A percentile compares a stretch with the other conserved stretches of the same genome.
These are phyloP conservation scores for Burhinus bistriatus DNA, from an alignment of 2,113 vertebrate species.

Conservation along the genomic window DNA sequence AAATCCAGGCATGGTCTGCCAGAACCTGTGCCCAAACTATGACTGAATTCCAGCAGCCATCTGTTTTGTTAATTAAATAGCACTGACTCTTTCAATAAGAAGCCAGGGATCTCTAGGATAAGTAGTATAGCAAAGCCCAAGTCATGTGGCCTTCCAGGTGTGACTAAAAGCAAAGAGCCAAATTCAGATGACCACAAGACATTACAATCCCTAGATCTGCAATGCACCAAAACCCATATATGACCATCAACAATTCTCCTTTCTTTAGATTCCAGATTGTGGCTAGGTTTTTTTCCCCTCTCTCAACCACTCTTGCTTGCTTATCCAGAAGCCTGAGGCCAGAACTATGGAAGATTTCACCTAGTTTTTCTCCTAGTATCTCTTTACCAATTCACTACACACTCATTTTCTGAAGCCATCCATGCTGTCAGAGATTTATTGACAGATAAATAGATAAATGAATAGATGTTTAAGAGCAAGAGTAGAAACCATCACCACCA, in stretches of 20 bases:
- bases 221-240: neutral
- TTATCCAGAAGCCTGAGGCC: neutral
- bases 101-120: neutral
- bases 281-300: neutral
- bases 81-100: neutral
- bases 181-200: neutral
- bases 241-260: neutral
- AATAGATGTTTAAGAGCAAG: neutral
- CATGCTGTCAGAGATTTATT: neutral
- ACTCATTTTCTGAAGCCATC: neutral
- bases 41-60: constrained; percentile 26
- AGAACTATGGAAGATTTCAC: neutral
- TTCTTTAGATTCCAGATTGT: neutral
- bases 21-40: constrained; percentile 8
- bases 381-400: neutral
- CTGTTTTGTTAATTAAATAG: constrained; percentile 46
- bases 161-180: neutral
- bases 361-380: neutral
- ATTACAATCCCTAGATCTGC: neutral
- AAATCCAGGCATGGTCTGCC: neutral
- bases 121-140: neutral
- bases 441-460: neutral
- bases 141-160: neutral
- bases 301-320: neutral
- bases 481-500: neutral